Evolutionary conservation across 2,113 vertebrate genomes (phyloP).

Genomic region (Jacana jacana): DNA sequence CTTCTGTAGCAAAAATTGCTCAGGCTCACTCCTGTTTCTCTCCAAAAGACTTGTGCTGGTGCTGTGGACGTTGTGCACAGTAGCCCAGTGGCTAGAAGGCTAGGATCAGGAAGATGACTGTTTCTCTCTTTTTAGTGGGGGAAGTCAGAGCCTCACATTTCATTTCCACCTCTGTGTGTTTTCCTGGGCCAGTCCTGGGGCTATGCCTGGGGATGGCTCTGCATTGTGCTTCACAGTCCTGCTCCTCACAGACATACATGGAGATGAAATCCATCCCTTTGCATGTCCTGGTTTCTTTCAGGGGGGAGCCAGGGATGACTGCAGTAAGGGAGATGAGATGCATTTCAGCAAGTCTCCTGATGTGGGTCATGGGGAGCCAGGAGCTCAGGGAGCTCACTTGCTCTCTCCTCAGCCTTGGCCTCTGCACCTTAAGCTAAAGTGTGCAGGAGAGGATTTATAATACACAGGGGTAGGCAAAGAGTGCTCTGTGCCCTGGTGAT

Average conservation of each 20-base stretch:
- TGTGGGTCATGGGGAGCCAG: neutral
- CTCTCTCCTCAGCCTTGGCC: neutral
- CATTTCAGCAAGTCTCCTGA: neutral
- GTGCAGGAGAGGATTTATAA: neutral
- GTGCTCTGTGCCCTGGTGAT: neutral
- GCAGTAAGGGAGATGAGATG: neutral
- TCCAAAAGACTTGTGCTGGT: neutral
- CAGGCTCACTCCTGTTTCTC: accelerated
- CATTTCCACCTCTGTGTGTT: neutral
- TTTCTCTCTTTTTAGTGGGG: neutral
- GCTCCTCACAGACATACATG: accelerated
- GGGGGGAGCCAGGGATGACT: accelerated
- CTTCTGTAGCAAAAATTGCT: neutral
- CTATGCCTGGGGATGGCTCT: neutral
- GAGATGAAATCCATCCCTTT: neutral
- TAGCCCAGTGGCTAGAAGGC: neutral
- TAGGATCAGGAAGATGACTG: neutral
- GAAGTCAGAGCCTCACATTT: neutral
- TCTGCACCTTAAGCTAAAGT: accelerated
- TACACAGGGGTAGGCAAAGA: neutral
- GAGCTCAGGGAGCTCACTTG: neutral
- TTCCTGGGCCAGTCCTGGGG: neutral
- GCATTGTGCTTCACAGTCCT: neutral
- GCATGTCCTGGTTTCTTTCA: neutral
- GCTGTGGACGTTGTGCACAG: neutral